A percentile compares a stretch with the other conserved stretches of the same genome.
phyloP scores from a whole-genome alignment of 2,113 vertebrate genomes.

The Psilopogon haemacephalus region DNA sequence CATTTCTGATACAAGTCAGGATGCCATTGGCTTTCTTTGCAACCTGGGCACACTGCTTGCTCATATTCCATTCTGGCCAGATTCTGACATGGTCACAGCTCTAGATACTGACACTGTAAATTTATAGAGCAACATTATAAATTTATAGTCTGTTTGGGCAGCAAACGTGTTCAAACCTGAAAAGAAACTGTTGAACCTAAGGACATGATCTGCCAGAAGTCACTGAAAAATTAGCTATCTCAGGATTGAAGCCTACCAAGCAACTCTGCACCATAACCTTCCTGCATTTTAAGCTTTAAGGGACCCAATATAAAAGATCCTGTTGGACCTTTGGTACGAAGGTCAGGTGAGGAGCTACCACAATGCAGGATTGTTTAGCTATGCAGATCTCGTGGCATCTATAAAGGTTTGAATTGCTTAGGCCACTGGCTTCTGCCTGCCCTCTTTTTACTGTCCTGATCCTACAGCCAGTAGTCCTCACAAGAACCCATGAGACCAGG shows the following conservation, averaged over 20 bases:
- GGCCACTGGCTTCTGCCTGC: neutral
- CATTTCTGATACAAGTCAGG: no score
- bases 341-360: neutral
- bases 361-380: neutral
- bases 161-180: neutral
- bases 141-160: neutral
- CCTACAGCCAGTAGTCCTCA: neutral
- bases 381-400: neutral
- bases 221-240: slow-evolving; percentile 35
- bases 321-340: neutral
- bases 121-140: neutral
- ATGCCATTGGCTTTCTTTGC: no score
- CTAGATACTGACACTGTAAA: neutral
- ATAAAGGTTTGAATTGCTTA: neutral
- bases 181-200: neutral
- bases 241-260: neutral
- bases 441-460: neutral
- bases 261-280: neutral
- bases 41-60: no score
- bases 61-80: neutral
- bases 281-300: neutral
- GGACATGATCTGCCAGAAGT: neutral
- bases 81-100: neutral
- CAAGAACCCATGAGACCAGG: neutral
- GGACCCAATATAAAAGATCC: neutral